Evolutionary conservation across 2,888 invertebrate genomes (phyloP).

Genomic region (Osmoderma eremita): DNA sequence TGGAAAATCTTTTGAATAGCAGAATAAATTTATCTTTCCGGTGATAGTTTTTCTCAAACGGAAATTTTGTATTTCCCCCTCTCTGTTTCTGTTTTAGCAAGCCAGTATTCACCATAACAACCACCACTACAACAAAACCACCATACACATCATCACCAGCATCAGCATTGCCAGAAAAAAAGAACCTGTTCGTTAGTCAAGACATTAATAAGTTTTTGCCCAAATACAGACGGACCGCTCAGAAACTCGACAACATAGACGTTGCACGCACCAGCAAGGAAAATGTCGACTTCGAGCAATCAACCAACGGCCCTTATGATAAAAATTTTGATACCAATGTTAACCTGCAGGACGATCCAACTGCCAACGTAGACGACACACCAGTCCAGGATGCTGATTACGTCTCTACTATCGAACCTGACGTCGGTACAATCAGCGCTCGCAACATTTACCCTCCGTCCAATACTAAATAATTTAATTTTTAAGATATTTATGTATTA

Average conservation of each 20-base stretch:
- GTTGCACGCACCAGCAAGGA: conserved; percentile 58
- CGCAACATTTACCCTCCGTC: conserved; percentile 52
- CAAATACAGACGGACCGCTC: conserved; percentile 65
- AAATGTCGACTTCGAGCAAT: conserved; percentile 53
- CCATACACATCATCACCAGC: conserved; percentile 69
- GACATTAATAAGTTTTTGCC: conserved; percentile 68
- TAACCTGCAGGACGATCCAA: conserved; percentile 68
- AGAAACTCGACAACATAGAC: conserved; percentile 52
- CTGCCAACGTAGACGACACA: conserved; percentile 64
- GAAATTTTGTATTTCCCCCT: not conserved
- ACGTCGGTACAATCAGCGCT: conserved; percentile 63
- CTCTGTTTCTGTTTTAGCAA: conserved; percentile 61
- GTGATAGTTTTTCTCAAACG: not conserved
- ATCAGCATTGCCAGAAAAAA: conserved; percentile 53
- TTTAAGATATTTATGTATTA: conserved; percentile 45
- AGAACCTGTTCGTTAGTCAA: conserved; percentile 59
- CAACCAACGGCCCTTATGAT: conserved; percentile 74
- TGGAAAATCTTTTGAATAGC: too few species aligned
- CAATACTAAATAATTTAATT: conserved; percentile 40
- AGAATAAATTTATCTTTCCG: not conserved
- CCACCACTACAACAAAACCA: conserved; percentile 64
- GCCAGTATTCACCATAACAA: conserved; percentile 65
- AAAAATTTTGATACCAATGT: conserved; percentile 60
- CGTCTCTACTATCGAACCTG: conserved; percentile 70
- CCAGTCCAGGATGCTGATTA: conserved; percentile 62